A percentile compares a stretch with the other conserved stretches of the same genome.
phyloP scores from a whole-genome alignment of 1,140 invertebrate genomes.

The Drosophila seguyi region DNA sequence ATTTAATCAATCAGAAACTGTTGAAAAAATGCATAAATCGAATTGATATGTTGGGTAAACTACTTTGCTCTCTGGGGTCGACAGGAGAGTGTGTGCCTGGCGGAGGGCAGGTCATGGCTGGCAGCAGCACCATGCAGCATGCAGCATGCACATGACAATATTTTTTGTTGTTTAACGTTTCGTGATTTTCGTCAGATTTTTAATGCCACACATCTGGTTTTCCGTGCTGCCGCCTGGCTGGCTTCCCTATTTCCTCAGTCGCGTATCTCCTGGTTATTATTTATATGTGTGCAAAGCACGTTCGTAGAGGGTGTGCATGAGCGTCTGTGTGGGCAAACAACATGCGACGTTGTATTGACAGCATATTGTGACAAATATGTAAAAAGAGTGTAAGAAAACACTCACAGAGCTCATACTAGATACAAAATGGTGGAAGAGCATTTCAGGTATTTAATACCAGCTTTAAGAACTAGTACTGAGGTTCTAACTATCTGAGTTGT shows the following conservation, averaged over 20 bases:
- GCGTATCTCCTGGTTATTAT: conserved; percentile 39
- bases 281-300: conserved; percentile 60
- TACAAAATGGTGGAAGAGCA: conserved; percentile 26
- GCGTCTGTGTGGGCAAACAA: conserved; percentile 65
- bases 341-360: conserved; percentile 75
- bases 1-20: conserved; percentile 62
- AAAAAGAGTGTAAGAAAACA: conserved; percentile 56
- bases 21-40: conserved; percentile 61
- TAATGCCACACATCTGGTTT: conserved; percentile 65
- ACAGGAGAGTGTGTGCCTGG: conserved; percentile 17
- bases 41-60: conserved; percentile 82
- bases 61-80: conserved; percentile 55
- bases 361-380: conserved; percentile 83
- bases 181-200: conserved; percentile 83
- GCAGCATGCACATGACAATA: conserved; percentile 76
- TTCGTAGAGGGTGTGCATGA: conserved; percentile 38
- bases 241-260: conserved; percentile 38
- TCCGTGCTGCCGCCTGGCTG: conserved; percentile 17
- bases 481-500: background rate
- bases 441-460: conserved; percentile 10
- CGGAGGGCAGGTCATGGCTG: conserved; percentile 29
- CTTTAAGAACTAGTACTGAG: conserved; percentile 24
- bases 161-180: conserved; percentile 83
- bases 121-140: conserved; percentile 22
- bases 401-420: conserved; percentile 7